Evolutionary conservation across 2,888 invertebrate genomes (phyloP).

Genomic region (Ferrisia virgata): DNA sequence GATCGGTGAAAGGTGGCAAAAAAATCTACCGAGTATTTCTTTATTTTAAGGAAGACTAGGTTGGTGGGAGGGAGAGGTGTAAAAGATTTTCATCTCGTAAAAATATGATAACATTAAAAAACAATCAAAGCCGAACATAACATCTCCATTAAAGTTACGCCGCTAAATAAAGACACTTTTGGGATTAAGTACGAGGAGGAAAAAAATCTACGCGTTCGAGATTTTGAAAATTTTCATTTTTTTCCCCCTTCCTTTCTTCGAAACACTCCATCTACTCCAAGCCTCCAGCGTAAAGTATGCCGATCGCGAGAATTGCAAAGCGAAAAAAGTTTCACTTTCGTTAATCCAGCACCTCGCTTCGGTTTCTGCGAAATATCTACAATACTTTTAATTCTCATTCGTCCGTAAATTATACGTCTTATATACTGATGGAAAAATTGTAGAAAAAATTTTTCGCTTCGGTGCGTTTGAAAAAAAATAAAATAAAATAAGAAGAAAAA

Average conservation of each 20-base stretch:
- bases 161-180: not conserved
- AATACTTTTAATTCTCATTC: not conserved
- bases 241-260: not conserved
- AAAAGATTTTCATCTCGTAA: not conserved
- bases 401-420: not conserved
- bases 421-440: not conserved
- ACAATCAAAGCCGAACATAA: slow-evolving; percentile 24
- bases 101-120: slow-evolving; percentile 4
- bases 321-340: not conserved
- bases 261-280: not conserved
- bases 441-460: not conserved
- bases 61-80: too few species aligned
- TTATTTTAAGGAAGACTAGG: too few species aligned
- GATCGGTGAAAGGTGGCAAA: not conserved
- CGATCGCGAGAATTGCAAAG: not conserved
- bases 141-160: slow-evolving; percentile 5
- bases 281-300: not conserved
- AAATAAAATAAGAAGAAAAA: too few species aligned
- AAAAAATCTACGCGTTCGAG: too few species aligned
- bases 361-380: too few species aligned
- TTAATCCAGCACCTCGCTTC: not conserved
- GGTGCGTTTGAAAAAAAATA: not conserved
- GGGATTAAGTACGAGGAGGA: too few species aligned
- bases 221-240: not conserved
- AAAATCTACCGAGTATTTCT: not conserved